Percentiles rank a stretch among this genome's conserved stretches.
These are phyloP conservation scores for Platyscapa corneri DNA, from an alignment of 1,140 invertebrate species.

Conservation along the genomic window DNA sequence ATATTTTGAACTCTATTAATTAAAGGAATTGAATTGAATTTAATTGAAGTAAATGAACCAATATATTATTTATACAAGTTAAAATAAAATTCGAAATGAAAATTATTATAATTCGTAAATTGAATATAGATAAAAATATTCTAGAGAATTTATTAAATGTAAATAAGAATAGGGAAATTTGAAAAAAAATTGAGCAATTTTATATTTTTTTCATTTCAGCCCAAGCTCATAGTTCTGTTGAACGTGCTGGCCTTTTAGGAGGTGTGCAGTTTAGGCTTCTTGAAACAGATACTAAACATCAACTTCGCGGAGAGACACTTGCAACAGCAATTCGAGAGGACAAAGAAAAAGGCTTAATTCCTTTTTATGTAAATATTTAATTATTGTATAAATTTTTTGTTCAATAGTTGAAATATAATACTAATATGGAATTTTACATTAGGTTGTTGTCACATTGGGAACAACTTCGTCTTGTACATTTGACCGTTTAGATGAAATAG, in stretches of 20 bases:
- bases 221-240: constrained; percentile 96
- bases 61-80: too few species aligned
- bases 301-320: constrained; percentile 87
- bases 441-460: constrained; percentile 91
- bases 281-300: constrained; percentile 85
- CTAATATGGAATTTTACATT: constrained; percentile 50
- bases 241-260: constrained; percentile 91
- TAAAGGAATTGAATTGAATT: too few species aligned
- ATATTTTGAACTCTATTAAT: too few species aligned
- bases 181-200: too few species aligned
- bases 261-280: constrained; percentile 89
- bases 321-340: constrained; percentile 89
- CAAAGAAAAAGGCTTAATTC: constrained; percentile 86
- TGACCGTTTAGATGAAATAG: constrained; percentile 90
- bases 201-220: constrained; percentile 74
- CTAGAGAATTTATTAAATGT: too few species aligned
- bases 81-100: too few species aligned
- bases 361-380: constrained; percentile 84
- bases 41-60: too few species aligned
- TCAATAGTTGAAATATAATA: constrained; percentile 38
- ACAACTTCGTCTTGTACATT: constrained; percentile 94
- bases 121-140: too few species aligned
- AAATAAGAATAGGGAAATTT: too few species aligned
- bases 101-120: too few species aligned
- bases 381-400: neutral